Percentiles rank a stretch among this genome's conserved stretches.
Conservation (phyloP, 1,140 invertebrate genomes). For the Hormaphis cornu region DNA sequence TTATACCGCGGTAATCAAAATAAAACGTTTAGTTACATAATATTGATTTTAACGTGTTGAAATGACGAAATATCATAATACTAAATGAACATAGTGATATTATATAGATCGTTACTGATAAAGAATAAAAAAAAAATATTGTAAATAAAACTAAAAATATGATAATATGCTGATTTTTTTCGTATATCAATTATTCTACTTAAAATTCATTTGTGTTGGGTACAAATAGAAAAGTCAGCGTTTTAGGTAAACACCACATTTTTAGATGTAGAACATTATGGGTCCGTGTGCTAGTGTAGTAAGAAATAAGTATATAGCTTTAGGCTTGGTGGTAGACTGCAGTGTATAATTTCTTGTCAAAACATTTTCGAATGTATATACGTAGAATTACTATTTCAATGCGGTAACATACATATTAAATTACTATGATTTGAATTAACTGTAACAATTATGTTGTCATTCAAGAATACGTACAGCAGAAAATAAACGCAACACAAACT, state of each 20-base stretch:
- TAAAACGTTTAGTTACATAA: no score
- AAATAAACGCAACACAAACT: slow-evolving; percentile 18
- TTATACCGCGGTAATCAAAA: no score
- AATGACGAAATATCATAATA: no score
- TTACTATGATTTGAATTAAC: slow-evolving; percentile 25
- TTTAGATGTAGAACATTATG: background rate
- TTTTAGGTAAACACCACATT: background rate
- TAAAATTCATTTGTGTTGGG: background rate
- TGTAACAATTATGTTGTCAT: slow-evolving; percentile 28
- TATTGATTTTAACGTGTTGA: no score
- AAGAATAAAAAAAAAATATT: no score
- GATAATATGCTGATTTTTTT: no score
- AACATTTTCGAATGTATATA: background rate
- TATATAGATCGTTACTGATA: no score
- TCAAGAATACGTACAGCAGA: background rate
- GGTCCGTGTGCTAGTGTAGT: slow-evolving; percentile 4
- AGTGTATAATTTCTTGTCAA: slow-evolving; percentile 14
- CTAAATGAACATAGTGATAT: no score
- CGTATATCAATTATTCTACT: background rate
- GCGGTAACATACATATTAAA: background rate
- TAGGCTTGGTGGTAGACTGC: background rate
- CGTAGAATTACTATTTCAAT: no score
- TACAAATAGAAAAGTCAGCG: background rate
- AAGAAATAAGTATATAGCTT: slow-evolving; percentile 4
- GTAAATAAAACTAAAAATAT: no score